Conservation (phyloP, 1,140 invertebrate species). For the Aphis gossypii region DNA sequence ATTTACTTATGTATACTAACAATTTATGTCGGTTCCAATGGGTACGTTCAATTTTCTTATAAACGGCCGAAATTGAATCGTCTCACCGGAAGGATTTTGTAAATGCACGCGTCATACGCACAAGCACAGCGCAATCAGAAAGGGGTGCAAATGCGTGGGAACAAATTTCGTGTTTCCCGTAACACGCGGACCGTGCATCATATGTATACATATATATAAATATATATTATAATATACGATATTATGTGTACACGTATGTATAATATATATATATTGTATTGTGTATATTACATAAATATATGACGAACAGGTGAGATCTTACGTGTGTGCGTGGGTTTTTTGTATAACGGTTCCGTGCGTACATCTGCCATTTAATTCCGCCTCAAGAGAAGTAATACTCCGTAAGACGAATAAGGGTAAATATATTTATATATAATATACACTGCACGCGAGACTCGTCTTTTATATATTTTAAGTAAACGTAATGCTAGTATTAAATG, state of each 20-base stretch:
- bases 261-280: not conserved
- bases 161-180: not conserved
- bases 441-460: not conserved
- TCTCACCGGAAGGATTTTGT: conserved; percentile 30
- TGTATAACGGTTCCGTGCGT: conserved; percentile 43
- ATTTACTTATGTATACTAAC: not conserved
- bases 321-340: not conserved
- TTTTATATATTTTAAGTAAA: conserved; percentile 11
- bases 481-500: not conserved
- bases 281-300: not conserved
- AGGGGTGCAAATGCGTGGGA: conserved; percentile 47
- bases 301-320: conserved; percentile 44
- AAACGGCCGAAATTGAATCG: not conserved
- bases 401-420: not conserved
- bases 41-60: not conserved
- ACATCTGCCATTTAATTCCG: conserved; percentile 49
- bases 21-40: not conserved
- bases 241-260: not conserved
- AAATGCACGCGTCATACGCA: not conserved
- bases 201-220: not conserved
- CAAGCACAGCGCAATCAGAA: not conserved
- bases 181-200: not conserved
- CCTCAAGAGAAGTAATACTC: conserved; percentile 19
- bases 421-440: not conserved
- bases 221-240: not conserved